These are phyloP conservation scores for Tromatobia lineatoria DNA, from an alignment of 2,888 invertebrate genomes.

Conservation along the genomic window DNA sequence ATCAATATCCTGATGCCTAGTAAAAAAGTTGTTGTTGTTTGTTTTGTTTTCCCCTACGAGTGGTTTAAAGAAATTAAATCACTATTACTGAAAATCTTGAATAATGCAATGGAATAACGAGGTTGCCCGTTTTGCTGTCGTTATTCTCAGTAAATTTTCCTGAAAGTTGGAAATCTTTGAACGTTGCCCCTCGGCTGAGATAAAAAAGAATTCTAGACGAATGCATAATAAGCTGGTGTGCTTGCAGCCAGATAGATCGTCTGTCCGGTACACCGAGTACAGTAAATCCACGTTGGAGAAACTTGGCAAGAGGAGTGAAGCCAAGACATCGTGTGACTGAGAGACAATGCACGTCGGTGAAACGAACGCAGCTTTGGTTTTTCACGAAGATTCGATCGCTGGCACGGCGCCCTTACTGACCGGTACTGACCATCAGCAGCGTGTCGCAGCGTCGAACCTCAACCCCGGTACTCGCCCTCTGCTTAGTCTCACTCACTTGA, in stretches of 20 bases:
- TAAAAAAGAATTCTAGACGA: neutral
- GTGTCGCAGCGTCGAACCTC: conserved; percentile 77
- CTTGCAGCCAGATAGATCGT: neutral
- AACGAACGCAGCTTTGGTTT: conserved; percentile 40
- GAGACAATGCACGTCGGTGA: conserved; percentile 15
- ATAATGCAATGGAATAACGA: neutral
- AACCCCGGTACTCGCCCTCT: conserved; percentile 65
- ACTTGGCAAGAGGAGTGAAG: conserved; percentile 13
- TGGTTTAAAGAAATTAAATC: neutral
- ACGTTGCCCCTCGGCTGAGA: neutral
- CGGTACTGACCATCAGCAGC: conserved; percentile 71
- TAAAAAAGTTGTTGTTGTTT: no score
- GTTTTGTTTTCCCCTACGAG: no score
- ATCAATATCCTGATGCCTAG: no score
- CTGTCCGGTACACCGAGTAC: neutral
- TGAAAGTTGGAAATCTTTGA: neutral
- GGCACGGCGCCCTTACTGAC: conserved; percentile 77
- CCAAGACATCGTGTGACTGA: neutral
- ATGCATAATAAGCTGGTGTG: conserved; percentile 14
- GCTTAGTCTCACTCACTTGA: conserved; percentile 42
- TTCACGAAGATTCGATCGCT: conserved; percentile 60
- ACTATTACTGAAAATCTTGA: neutral
- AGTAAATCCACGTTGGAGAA: neutral
- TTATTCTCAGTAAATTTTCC: neutral
- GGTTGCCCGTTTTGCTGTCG: neutral